Evolutionary conservation across 2,888 invertebrate genomes (phyloP), one percentile per base, ranked within the genome.

Genomic region (Rugalucina vietnamica): DNA sequence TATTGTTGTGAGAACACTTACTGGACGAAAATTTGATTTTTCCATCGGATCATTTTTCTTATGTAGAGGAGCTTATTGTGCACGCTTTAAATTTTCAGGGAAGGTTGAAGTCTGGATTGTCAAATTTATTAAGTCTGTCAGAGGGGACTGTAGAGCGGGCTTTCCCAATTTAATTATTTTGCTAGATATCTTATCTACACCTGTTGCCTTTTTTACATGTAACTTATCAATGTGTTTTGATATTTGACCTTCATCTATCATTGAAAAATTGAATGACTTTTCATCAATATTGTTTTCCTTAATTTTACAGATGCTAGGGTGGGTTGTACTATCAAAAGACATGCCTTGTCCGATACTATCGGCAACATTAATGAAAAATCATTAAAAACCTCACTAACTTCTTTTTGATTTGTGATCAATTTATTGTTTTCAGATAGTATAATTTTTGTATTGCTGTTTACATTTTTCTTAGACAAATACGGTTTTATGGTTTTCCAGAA

Each of bases 1-100:
- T 32, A 72, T 32, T 24, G 76, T 43, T 12, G 78, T 82, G 18
- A 85, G 54, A n/a, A 82, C 74, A 77, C 83, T 88, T 21, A 84
- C 79, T 39, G 82, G 82, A n/a, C n/a, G n/a, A n/a, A n/a, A n/a
- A 34, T 65, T 69, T 39, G 37, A 43, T 29, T 78, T 78, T 27
- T 49, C 79, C 29, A 60, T 12, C 2, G 73, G 72, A n/a, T 81
- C 76, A 37, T 71, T 76, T 74, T 76, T 70, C 37, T 81, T 81
- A 49, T 49, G 69, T 10, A 76, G 36, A 54, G 80, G 76, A 4
- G 75, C 29, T 8, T 36, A 29, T 73, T 73, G 60, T 2, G 60
- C 60, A 50, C 21, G 50, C 14, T 57, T 24, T n/a, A 57, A 14
- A 4, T 24, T 12, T 27, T 57, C 57, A 57, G 57, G 57, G 29